These are phyloP conservation scores for Helogale parvula DNA, from an alignment of 2,113 vertebrate species.

Conservation along the genomic window DNA sequence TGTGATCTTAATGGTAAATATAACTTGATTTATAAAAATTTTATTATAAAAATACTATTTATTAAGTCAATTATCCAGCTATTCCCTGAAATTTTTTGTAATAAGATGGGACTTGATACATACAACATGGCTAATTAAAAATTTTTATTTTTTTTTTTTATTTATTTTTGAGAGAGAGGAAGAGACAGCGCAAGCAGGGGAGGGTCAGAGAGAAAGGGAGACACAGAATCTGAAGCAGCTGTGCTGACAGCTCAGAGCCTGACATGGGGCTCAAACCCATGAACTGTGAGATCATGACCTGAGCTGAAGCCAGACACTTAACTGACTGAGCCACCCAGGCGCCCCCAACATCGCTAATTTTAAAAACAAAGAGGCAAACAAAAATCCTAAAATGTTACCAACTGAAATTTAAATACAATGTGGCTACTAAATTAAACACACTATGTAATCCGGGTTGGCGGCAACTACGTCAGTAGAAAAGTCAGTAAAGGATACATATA, in stretches of 20 bases:
- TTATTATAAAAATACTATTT: neutral
- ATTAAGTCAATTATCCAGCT: neutral
- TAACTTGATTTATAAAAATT: neutral
- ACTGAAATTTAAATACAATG: conserved; percentile 1
- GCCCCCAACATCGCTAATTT: neutral
- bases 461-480: neutral
- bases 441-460: neutral
- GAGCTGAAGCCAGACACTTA: too few species aligned
- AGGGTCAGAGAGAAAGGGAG: too few species aligned
- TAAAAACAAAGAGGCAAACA: conserved; percentile 25
- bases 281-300: too few species aligned
- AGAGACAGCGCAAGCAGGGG: too few species aligned
- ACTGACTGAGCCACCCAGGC: too few species aligned
- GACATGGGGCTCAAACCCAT: too few species aligned
- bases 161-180: too few species aligned
- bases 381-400: neutral
- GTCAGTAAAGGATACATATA: neutral
- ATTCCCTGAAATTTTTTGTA: neutral
- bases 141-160: neutral
- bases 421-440: neutral
- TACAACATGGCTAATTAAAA: neutral
- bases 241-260: too few species aligned
- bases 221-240: too few species aligned
- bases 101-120: neutral
- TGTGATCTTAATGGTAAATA: neutral